Evolutionary conservation across 1,140 invertebrate genomes (phyloP).

Genomic region (Aphidius ervi): DNA sequence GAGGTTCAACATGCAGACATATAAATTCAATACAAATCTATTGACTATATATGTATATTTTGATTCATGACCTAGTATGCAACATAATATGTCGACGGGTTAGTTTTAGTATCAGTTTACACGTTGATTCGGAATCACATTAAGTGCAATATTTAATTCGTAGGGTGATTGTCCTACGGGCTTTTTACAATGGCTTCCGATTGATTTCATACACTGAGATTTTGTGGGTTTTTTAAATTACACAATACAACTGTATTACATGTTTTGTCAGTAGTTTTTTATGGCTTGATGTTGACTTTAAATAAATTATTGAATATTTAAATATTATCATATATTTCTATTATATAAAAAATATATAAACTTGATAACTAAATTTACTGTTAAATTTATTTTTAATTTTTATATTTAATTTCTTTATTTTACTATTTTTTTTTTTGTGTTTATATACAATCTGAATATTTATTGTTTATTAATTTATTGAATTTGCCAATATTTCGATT

Average conservation of each 20-base stretch:
- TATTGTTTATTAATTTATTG: too few relatives aligned
- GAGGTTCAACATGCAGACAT: not conserved
- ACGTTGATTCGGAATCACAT: conserved; percentile 29
- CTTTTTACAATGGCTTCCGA: conserved; percentile 7
- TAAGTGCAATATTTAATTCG: conserved; percentile 34
- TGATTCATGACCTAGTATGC: conserved; percentile 23
- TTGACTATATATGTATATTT: not conserved
- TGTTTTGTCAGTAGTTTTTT: too few relatives aligned
- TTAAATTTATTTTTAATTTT: too few relatives aligned
- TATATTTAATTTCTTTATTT: too few relatives aligned
- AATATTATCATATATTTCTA: too few relatives aligned
- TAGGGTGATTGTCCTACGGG: conserved; percentile 23
- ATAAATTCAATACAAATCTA: not conserved
- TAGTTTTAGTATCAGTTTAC: conserved; percentile 26
- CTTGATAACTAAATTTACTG: too few relatives aligned
- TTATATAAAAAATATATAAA: too few relatives aligned
- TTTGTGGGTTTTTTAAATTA: not conserved
- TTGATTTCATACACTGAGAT: conserved; percentile 5
- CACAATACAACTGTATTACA: not conserved
- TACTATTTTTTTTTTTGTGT: too few relatives aligned
- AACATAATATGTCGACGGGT: not conserved
- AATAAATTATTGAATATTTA: too few relatives aligned
- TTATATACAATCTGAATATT: too few relatives aligned
- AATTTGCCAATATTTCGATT: too few relatives aligned
- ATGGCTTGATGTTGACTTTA: too few relatives aligned